Evolutionary conservation across 2,113 vertebrate species (phyloP).

Genomic region (Ptilonorhynchus violaceus): DNA sequence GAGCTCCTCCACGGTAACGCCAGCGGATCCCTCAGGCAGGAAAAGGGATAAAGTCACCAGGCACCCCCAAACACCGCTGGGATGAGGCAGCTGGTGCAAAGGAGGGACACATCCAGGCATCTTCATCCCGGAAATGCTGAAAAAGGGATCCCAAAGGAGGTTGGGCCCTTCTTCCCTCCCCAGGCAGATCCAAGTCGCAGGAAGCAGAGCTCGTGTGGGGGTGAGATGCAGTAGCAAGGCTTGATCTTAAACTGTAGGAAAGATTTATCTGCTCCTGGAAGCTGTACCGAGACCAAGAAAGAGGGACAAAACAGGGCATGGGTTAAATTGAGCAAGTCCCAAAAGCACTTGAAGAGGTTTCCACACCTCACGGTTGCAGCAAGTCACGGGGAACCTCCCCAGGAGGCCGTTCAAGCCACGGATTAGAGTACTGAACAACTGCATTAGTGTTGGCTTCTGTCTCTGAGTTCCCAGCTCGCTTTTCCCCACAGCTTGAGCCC

Average conservation of each 20-base stretch:
- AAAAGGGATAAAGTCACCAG: background rate
- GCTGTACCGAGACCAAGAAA: background rate
- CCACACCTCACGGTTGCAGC: background rate
- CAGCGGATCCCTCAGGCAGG: background rate
- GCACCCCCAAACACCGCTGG: fast-evolving
- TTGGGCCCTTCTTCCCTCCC: background rate
- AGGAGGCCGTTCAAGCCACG: background rate
- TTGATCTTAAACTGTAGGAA: background rate
- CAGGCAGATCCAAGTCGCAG: fast-evolving
- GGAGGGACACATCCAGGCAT: background rate
- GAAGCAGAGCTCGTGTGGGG: background rate
- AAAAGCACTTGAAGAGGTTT: background rate
- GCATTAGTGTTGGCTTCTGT: background rate
- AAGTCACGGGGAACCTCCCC: background rate
- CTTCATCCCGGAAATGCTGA: fast-evolving
- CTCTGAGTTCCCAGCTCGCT: background rate
- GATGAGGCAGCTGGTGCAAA: background rate
- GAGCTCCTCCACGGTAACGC: fast-evolving
- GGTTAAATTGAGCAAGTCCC: background rate
- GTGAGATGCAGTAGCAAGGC: background rate
- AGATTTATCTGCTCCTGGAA: background rate
- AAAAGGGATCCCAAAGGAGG: background rate
- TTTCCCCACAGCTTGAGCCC: background rate
- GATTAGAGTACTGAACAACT: background rate
- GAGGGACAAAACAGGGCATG: background rate